Conservation (phyloP, 2,797 vertebrate species). For the Anguilla megastoma region DNA sequence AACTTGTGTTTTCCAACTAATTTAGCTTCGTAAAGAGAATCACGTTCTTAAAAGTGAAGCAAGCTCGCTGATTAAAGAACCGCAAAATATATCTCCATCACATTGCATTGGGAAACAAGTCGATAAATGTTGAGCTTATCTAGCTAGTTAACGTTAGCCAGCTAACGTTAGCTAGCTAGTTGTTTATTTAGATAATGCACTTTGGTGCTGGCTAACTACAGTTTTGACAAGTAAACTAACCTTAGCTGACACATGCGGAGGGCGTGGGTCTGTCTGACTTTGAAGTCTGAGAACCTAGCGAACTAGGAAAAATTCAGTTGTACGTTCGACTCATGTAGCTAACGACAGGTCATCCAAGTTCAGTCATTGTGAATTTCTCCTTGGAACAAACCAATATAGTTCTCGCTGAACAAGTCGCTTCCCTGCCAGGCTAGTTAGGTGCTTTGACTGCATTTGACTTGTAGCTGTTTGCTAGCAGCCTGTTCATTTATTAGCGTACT, state of each 20-base stretch:
- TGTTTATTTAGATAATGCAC: background rate
- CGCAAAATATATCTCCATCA: background rate
- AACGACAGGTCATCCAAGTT: background rate
- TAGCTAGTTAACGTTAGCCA: background rate
- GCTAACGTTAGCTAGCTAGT: slow-evolving; percentile 6
- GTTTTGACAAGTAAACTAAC: background rate
- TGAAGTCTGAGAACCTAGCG: background rate
- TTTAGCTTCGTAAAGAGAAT: background rate
- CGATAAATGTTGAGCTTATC: background rate
- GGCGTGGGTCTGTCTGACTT: background rate
- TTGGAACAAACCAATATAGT: background rate
- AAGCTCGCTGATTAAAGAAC: background rate
- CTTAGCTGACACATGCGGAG: background rate
- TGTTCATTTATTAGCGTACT: background rate
- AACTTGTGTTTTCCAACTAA: slow-evolving; percentile 33
- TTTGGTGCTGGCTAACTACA: background rate
- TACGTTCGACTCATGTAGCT: background rate
- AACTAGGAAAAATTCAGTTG: background rate
- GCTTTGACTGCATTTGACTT: background rate
- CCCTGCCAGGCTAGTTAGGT: background rate
- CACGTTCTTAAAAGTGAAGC: background rate
- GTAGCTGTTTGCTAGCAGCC: background rate
- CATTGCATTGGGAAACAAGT: background rate
- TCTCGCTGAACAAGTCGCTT: background rate
- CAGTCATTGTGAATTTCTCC: background rate